These are phyloP conservation scores for Sinonovacula constricta DNA, from an alignment of 1,140 invertebrate genomes.

Conservation along the genomic window DNA sequence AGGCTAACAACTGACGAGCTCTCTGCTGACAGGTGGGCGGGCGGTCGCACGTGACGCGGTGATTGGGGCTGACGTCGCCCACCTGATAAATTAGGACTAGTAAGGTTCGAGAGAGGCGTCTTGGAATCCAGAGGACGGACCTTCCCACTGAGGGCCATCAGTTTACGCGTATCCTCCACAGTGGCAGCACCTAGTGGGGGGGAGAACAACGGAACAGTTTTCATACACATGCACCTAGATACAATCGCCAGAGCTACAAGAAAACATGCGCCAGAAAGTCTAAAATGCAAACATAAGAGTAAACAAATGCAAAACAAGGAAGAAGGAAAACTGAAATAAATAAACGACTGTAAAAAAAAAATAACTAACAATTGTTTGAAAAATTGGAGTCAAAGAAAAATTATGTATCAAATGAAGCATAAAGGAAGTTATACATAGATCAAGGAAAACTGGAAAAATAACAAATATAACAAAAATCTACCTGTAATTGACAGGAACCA, in stretches of 20 bases:
- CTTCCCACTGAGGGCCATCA: conserved; percentile 92
- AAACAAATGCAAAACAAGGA: too few relatives aligned
- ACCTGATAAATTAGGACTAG: conserved; percentile 80
- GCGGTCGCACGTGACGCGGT: conserved; percentile 82
- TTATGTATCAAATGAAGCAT: too few relatives aligned
- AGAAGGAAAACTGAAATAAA: too few relatives aligned
- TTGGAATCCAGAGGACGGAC: conserved; percentile 83
- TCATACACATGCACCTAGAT: conserved; percentile 26
- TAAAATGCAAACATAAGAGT: too few relatives aligned
- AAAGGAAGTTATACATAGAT: too few relatives aligned
- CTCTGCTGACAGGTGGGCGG: conserved; percentile 94
- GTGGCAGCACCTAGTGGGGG: conserved; percentile 88
- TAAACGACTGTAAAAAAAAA: too few relatives aligned
- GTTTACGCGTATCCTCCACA: conserved; percentile 95
- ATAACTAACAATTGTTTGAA: too few relatives aligned
- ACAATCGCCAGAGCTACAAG: not conserved
- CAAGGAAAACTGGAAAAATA: too few relatives aligned
- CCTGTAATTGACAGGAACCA: too few relatives aligned
- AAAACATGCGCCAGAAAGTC: too few relatives aligned
- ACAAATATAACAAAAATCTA: too few relatives aligned
- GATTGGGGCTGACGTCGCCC: conserved; percentile 83
- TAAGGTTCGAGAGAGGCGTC: conserved; percentile 72
- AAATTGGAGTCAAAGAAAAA: too few relatives aligned
- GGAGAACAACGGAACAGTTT: conserved; percentile 40
- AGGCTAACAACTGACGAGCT: conserved; percentile 96